A percentile compares a stretch with the other conserved stretches of the same genome.
phyloP scores from a whole-genome alignment of 2,888 invertebrate genomes.

The Synanthedon myopaeformis region DNA sequence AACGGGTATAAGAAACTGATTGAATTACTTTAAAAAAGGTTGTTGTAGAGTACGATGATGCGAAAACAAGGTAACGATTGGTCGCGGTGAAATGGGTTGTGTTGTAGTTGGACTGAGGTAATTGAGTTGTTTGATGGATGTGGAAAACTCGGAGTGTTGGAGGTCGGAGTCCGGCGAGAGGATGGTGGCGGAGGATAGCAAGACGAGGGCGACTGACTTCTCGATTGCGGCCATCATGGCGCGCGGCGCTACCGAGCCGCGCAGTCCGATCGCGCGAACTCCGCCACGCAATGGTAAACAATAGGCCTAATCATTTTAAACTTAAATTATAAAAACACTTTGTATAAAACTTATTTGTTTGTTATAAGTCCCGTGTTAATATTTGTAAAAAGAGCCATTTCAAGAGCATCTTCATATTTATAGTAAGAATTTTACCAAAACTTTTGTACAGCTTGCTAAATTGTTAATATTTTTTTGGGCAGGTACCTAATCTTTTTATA shows the following conservation, averaged over 20 bases:
- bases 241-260: slow-evolving; percentile 61
- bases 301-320: slow-evolving; percentile 33
- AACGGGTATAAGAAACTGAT: neutral
- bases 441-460: too few species aligned
- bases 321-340: too few species aligned
- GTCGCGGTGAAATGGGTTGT: slow-evolving; percentile 37
- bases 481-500: too few species aligned
- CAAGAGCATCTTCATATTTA: too few species aligned
- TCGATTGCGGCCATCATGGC: slow-evolving; percentile 97
- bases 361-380: too few species aligned
- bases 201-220: slow-evolving; percentile 87
- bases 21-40: neutral
- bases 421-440: too few species aligned
- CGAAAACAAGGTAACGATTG: slow-evolving; percentile 37
- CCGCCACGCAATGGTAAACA: slow-evolving; percentile 48
- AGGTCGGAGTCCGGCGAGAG: slow-evolving; percentile 39
- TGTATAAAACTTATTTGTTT: too few species aligned
- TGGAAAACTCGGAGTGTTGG: slow-evolving; percentile 60
- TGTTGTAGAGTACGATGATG: neutral
- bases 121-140: slow-evolving; percentile 56
- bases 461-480: too few species aligned
- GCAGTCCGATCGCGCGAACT: slow-evolving; percentile 56
- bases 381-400: too few species aligned
- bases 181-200: slow-evolving; percentile 63
- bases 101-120: slow-evolving; percentile 16